Evolutionary conservation across 2,113 vertebrate genomes (phyloP).

Genomic region (Phyllopteryx taeniolatus): DNA sequence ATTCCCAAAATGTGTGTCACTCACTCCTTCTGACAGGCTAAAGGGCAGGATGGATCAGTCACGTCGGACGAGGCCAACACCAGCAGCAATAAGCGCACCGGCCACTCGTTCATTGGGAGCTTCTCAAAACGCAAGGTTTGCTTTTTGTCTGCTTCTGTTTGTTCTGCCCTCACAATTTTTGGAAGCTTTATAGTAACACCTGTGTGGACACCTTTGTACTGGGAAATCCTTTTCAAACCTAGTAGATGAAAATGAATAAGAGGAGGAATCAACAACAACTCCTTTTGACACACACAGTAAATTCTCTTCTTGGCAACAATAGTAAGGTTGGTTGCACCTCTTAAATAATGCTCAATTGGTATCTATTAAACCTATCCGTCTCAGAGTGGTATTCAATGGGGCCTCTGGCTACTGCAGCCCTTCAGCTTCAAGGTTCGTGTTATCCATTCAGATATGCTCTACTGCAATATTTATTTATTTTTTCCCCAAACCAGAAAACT

Average conservation of each 20-base stretch:
- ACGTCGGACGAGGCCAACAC: constrained; percentile 75
- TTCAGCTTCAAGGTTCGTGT: too few relatives aligned
- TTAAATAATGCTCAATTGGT: too few relatives aligned
- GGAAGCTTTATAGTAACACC: background rate
- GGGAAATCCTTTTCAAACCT: background rate
- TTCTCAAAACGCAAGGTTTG: constrained; percentile 92
- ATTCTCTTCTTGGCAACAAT: too few relatives aligned
- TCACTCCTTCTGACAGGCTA: constrained; percentile 66
- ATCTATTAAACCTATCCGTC: too few relatives aligned
- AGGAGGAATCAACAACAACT: background rate
- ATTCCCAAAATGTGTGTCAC: background rate
- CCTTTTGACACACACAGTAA: too few relatives aligned
- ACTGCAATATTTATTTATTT: too few relatives aligned
- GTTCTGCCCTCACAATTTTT: background rate
- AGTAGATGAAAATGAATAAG: background rate
- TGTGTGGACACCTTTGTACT: background rate
- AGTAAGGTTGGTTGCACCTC: too few relatives aligned
- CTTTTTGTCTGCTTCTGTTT: background rate
- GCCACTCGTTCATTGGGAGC: constrained; percentile 79
- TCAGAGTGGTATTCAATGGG: too few relatives aligned
- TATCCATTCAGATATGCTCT: too few relatives aligned
- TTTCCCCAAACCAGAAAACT: too few relatives aligned
- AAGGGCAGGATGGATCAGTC: constrained; percentile 79
- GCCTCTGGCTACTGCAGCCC: too few relatives aligned
- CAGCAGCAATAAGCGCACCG: constrained; percentile 73